A percentile compares a stretch with the other conserved stretches of the same genome.
phyloP scores from a whole-genome alignment of 2,797 vertebrate genomes.

The Gadopsis bispinosus region DNA sequence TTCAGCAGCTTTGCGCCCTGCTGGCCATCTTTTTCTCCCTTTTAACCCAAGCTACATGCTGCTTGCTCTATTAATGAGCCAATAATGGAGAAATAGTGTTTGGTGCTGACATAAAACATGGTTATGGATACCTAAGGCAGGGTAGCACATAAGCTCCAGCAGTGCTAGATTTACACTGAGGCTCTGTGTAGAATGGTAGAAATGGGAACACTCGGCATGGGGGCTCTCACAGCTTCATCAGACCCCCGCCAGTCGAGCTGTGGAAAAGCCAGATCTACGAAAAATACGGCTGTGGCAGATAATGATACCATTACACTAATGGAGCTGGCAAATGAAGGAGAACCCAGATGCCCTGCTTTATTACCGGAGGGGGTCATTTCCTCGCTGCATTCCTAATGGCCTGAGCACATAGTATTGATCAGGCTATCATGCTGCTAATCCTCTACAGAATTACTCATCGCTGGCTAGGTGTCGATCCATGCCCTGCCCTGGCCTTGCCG shows the following conservation, averaged over 20 bases:
- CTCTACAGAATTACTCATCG: conserved; percentile 97
- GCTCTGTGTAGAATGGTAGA: conserved; percentile 68
- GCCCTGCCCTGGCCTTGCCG: conserved; percentile 71
- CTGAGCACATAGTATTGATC: conserved; percentile 95
- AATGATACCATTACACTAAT: conserved; percentile 99
- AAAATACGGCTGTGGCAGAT: conserved; percentile 94
- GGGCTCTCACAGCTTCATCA: conserved; percentile 83
- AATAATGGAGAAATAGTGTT: conserved; percentile 92
- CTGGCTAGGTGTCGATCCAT: conserved; percentile 90
- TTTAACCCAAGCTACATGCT: conserved; percentile 85
- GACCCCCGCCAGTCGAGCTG: conserved; percentile 79
- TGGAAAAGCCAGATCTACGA: conserved; percentile 79
- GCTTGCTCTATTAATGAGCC: conserved; percentile 90
- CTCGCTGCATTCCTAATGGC: conserved; percentile 96
- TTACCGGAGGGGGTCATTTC: conserved; percentile 97
- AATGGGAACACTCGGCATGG: conserved; percentile 67
- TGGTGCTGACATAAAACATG: conserved; percentile 86
- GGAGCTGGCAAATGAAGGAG: conserved; percentile 97
- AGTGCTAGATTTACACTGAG: conserved; percentile 82
- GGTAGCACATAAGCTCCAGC: conserved; percentile 72
- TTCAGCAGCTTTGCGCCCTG: conserved; percentile 88
- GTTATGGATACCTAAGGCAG: conserved; percentile 83
- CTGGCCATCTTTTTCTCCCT: conserved; percentile 82
- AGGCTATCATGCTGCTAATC: conserved; percentile 98
- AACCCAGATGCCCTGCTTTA: conserved; percentile 95